Conservation (phyloP, 2,113 vertebrate species). For the Mus musculus region DNA sequence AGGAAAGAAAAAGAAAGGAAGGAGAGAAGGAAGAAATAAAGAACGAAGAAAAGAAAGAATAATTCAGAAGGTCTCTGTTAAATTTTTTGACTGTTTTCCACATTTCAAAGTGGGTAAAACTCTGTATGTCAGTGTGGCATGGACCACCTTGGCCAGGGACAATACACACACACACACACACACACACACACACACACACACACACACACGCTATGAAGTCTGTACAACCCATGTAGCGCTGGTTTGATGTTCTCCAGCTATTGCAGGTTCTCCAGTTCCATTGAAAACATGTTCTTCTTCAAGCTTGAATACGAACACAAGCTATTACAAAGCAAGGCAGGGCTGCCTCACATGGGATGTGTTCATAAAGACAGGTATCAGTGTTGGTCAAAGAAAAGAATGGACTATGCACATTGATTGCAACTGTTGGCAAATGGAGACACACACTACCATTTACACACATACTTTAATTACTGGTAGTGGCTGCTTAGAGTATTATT, state of each 20-base stretch:
- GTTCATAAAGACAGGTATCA: neutral
- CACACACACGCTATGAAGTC: neutral
- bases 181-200: too few species aligned
- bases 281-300: neutral
- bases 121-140: neutral
- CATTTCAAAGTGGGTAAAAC: slow-evolving; percentile 19
- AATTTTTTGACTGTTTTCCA: slow-evolving; percentile 41
- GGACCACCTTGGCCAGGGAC: neutral
- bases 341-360: neutral
- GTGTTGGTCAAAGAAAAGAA: slow-evolving; percentile 17
- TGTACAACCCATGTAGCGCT: neutral
- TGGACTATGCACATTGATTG: neutral
- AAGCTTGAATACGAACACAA: neutral
- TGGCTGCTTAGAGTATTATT: neutral
- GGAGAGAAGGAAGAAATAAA: neutral
- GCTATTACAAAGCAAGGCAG: neutral
- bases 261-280: neutral
- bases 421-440: neutral
- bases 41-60: neutral
- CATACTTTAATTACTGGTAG: neutral
- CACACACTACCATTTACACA: neutral
- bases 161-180: neutral
- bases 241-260: neutral
- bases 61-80: neutral
- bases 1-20: neutral